Evolutionary conservation across 2,888 invertebrate species (phyloP).

Genomic region (Alentia gelatinosa): DNA sequence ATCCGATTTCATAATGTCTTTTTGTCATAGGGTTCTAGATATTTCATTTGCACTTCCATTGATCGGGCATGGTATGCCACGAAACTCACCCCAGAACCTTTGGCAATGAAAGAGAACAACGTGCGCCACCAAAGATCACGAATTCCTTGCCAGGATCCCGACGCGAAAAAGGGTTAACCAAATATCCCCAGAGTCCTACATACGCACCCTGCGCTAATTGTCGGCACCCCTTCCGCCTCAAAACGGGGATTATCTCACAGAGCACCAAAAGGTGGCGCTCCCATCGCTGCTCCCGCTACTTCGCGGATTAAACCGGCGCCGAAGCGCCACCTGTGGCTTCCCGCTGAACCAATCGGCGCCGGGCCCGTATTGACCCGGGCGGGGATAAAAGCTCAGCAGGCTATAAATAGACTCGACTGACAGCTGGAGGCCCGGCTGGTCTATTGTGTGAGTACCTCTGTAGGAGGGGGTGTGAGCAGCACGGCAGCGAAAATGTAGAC

Average conservation of each 20-base stretch:
- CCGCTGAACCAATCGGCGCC: not conserved
- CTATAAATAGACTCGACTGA: slow-evolving; percentile 5
- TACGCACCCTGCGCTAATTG: too few species aligned
- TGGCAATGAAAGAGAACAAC: too few species aligned
- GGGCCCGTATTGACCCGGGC: not conserved
- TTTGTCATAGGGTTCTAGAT: too few species aligned
- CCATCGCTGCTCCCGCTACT: not conserved
- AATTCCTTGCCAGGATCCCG: too few species aligned
- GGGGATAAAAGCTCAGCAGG: not conserved
- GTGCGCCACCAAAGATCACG: too few species aligned
- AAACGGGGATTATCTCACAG: not conserved
- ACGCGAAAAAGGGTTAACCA: too few species aligned
- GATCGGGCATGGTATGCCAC: too few species aligned
- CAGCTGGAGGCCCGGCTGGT: not conserved
- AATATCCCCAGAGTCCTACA: too few species aligned
- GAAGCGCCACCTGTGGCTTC: slow-evolving; percentile 3
- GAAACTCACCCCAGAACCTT: too few species aligned
- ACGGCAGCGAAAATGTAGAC: not conserved
- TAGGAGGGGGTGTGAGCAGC: not conserved
- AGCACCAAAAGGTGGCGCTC: not conserved
- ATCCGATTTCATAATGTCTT: too few species aligned
- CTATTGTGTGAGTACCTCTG: not conserved
- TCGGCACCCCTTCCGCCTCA: too few species aligned
- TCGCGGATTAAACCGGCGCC: not conserved
- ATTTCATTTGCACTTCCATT: too few species aligned